phyloP scores from a whole-genome alignment of 1,140 invertebrate genomes.

The Drosophila funebris region DNA sequence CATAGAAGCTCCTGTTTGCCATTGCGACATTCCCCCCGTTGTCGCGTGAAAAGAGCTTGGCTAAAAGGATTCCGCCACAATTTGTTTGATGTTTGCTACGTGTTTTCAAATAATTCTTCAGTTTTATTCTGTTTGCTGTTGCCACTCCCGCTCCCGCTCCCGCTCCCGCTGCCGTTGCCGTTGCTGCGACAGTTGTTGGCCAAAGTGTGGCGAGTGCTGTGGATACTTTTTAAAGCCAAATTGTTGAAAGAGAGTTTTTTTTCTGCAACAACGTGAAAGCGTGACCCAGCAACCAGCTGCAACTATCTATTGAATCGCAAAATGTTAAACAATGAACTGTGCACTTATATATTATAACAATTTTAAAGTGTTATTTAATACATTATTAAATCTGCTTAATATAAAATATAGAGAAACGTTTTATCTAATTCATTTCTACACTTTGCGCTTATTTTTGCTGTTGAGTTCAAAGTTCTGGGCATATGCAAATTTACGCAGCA shows the following conservation, averaged over 20 bases:
- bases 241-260: conserved; percentile 33
- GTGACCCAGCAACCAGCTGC: not conserved
- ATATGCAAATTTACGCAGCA: conserved; percentile 30
- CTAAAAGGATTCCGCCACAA: conserved; percentile 79
- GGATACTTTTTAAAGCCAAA: conserved; percentile 44
- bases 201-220: conserved; percentile 46
- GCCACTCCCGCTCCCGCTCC: not conserved
- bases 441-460: not conserved
- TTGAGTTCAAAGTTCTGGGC: not conserved
- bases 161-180: not conserved
- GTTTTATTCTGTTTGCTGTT: conserved; percentile 42
- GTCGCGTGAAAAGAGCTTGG: conserved; percentile 64
- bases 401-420: not conserved
- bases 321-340: too few relatives aligned
- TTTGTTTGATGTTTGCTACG: conserved; percentile 82
- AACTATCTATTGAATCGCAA: not conserved
- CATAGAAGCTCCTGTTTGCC: conserved; percentile 65
- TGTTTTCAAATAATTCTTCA: conserved; percentile 74
- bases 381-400: not conserved
- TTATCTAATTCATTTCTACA: not conserved
- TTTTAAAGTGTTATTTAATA: not conserved
- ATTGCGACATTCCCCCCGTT: conserved; percentile 17
- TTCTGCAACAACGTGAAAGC: not conserved
- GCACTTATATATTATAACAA: not conserved
- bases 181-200: conserved; percentile 57